Evolutionary conservation across 2,797 vertebrate genomes (phyloP).

Genomic region (Takifugu rubripes): DNA sequence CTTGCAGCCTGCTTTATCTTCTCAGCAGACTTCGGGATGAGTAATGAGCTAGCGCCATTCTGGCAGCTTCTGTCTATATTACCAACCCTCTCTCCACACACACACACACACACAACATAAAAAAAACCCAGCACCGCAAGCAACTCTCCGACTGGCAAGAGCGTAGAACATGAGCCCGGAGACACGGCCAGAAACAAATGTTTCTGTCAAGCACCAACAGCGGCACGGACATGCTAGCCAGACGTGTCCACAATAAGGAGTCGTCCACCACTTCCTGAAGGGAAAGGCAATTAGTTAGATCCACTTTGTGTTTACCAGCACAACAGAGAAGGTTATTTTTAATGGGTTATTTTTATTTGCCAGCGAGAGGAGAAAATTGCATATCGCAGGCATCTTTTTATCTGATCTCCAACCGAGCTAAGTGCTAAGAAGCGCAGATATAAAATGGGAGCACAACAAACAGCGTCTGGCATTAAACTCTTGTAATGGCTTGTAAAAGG

Average conservation of each 20-base stretch:
- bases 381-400: constrained; percentile 36
- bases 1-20: constrained; percentile 10
- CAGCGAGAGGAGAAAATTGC: constrained; percentile 1
- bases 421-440: constrained; percentile 33
- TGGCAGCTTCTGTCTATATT: constrained; percentile 41
- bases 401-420: constrained; percentile 43
- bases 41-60: constrained; percentile 46
- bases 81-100: constrained; percentile 9
- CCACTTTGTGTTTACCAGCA: constrained; percentile 19
- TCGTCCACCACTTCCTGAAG: constrained; percentile 6
- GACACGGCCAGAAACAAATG: constrained; percentile 33
- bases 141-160: constrained; percentile 32
- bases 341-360: constrained; percentile 3
- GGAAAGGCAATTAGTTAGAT: constrained; percentile 25
- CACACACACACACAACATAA: background rate
- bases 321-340: constrained; percentile 15
- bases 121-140: constrained; percentile 23
- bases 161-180: constrained; percentile 13
- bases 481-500: constrained; percentile 68
- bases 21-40: constrained; percentile 38
- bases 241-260: too few species aligned
- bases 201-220: constrained; percentile 35
- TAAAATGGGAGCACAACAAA: constrained; percentile 54
- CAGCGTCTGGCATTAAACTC: constrained; percentile 53
- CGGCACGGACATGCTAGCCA: background rate